Evolutionary conservation across 1,140 invertebrate genomes (phyloP), one percentile per base, ranked within the genome.

Genomic region (Tetragonula clypearis): DNA sequence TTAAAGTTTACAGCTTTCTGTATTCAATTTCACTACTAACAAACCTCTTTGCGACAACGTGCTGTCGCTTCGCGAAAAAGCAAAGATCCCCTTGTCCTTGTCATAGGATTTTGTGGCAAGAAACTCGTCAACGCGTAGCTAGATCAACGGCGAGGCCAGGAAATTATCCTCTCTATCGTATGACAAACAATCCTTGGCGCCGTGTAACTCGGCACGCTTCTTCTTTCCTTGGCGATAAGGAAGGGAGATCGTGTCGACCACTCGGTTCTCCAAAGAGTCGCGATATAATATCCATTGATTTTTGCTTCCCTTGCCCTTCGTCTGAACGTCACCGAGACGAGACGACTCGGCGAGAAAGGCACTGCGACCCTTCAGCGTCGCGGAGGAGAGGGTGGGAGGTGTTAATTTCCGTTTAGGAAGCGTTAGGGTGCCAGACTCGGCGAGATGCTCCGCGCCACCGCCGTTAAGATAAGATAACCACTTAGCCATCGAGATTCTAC

Each of bases 401-500:
- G 92, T 93, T 93, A 93, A 93, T 93, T 93, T 93, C 92, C 92
- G 92, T 92, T 93, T 91, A 91, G 92, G 89, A 90, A 88, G 79
- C 90, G 91, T 91, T 91, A 91, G 90, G 87, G 84, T 71, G 84
- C 55, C 83, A 86, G 86, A 53, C 21, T 81, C 23, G 81, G 74
- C 62, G 87, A 91, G 88, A 90, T 86, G 87, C 26, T 66, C 83
- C 87, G 85, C 89, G 58, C 75, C 90, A 72, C 82, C 53, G 74
- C 91, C 87, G 93, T 94, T 93, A 90, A 93, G 93, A 94, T 94
- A 94, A 94, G 93, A 94, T 93, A 93, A 92, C 92, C 92, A 92
- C 90, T 92, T 93, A 92, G 90, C 92, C 92, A 93, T 94, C 91
- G 91, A 88, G 82, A 92, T 89, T 88, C 88, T 88, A 86, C 87